Base-by-base conservation (phyloP, 2,888 invertebrate species). In the Pecten maximus region DNA sequence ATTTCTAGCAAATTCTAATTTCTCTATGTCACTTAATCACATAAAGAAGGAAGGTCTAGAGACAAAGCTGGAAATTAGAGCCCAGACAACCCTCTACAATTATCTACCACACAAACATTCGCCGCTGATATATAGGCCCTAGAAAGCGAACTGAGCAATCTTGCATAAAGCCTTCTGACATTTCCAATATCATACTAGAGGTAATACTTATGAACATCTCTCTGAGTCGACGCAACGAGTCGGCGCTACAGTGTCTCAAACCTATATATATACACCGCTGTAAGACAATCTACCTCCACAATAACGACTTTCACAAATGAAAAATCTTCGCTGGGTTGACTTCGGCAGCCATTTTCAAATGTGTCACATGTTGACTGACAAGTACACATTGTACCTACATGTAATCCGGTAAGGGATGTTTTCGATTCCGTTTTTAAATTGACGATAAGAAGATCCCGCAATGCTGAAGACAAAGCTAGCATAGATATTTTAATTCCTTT, bases 1-100 rank as follows among this genome's bases (percentile, higher is more conserved):
- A 74, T 74, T 74, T 74, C 74, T 74, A 74, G 74, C 74, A 74
- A 74, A 74, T 74, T 74, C 74, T 74, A 74, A 74, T 74, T 74
- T 74, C 74, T 74, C 74, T 74, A 74, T 74, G 74, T 74, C 74
- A 74, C 35, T 74, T 74, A 74, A 74, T 74, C 74, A 74, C 74
- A 74, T 74, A 74, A 74, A 74, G 74, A 74, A 74, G 74, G 74
- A 74, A 74, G 74, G 74, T 74, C 74, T 74, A 74, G 74, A 74
- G 74, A 74, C 74, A 74, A 74, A 74, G 74, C 74, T 74, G 74
- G 74, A 74, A 74, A 74, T 74, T 74, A 74, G 74, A 74, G 74
- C 74, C 74, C 74, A 74, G 74, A 74, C 74, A 3, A 6, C 28
- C 74, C 74, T 35, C 74, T 74, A 74, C 74, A 74, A 74, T 74